Percentiles rank a stretch among this genome's conserved stretches.
These are phyloP conservation scores for Trypoxylon attenuatum DNA, from an alignment of 2,888 invertebrate species.

Conservation along the genomic window DNA sequence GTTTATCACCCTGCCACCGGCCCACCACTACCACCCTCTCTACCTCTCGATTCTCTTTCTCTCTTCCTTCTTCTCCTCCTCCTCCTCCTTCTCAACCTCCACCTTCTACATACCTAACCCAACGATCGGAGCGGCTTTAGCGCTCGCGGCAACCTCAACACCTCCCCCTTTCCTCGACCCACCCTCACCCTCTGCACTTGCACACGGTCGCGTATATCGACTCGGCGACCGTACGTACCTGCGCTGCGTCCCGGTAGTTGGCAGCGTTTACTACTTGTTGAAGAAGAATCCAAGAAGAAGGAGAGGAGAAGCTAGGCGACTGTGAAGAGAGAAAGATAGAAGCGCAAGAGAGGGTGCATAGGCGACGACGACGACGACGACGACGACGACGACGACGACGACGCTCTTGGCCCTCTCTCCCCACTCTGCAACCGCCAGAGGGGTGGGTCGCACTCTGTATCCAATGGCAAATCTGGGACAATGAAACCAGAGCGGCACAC, in stretches of 20 bases:
- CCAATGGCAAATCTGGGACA: constrained; percentile 68
- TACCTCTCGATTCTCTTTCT: neutral
- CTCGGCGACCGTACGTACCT: constrained; percentile 8
- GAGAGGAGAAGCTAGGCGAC: neutral
- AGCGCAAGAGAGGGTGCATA: neutral
- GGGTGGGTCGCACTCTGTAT: constrained; percentile 55
- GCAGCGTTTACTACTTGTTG: constrained; percentile 57
- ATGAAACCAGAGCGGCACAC: constrained; percentile 69
- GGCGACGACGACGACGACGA: constrained; percentile 26
- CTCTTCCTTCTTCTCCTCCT: neutral
- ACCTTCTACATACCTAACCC: neutral
- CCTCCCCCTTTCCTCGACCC: constrained; percentile 7
- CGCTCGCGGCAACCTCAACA: neutral
- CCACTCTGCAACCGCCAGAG: constrained; percentile 45
- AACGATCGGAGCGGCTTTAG: constrained; percentile 2
- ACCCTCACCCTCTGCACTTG: neutral
- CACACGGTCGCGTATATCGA: too few relatives aligned
- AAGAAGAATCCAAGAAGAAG: constrained; percentile 4
- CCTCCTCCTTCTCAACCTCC: neutral
- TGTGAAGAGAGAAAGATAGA: neutral
- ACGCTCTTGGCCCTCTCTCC: constrained; percentile 41
- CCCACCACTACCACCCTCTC: neutral
- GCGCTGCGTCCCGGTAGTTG: constrained; percentile 12
- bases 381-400: constrained; percentile 34
- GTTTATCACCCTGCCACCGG: neutral